Base-by-base conservation (phyloP, 2,113 vertebrate species). In the Rhinogobius similis region DNA sequence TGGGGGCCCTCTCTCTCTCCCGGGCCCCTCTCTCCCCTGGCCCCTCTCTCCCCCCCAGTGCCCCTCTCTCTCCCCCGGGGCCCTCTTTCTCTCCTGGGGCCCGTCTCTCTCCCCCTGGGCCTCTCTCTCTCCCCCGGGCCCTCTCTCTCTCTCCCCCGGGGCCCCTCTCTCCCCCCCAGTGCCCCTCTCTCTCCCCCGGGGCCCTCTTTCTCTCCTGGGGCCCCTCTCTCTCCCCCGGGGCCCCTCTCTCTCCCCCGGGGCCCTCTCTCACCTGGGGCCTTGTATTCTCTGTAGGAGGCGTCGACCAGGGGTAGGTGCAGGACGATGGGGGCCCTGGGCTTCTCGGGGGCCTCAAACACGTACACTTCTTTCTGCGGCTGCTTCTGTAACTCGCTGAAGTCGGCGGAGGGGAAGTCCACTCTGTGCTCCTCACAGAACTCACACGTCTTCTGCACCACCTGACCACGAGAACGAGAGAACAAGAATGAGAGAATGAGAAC, bases 381-480 rank as follows among this genome's bases (percentile, higher is more conserved):
- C 5, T 67, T 67, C 23, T 67, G 56, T 27, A 87, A 62, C 14
- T 44, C 44, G 26, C 32, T 46, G 66, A 82, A 85, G 62, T 91
- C 78, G 0, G 81, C 79, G 14, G 24, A 66, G 10, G 90, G 90
- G n/a, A n/a, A n/a, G n/a, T n/a, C n/a, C n/a, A n/a, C n/a, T 39
- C 74, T 10, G 65, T 81, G 77, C 9, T 90, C 87, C 18, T 21
- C 18, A 39, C 91, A 91, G 78, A 87, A 86, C 27, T 82, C 36
- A 20, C 70, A 73, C 1, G 89, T 88, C 39, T 44, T 23, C 70
- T 82, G 64, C n/a, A 91, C 1, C 61, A 88, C 79, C 68, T 93
- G 62, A 62, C n/a, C n/a, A n/a, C n/a, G n/a, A n/a, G n/a, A n/a
- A n/a, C n/a, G n/a, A n/a, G n/a, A n/a, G n/a, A n/a, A n/a, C n/a